These are phyloP conservation scores for Microcebus jonahi DNA, from an alignment of 2,113 vertebrate genomes.

Conservation along the genomic window DNA sequence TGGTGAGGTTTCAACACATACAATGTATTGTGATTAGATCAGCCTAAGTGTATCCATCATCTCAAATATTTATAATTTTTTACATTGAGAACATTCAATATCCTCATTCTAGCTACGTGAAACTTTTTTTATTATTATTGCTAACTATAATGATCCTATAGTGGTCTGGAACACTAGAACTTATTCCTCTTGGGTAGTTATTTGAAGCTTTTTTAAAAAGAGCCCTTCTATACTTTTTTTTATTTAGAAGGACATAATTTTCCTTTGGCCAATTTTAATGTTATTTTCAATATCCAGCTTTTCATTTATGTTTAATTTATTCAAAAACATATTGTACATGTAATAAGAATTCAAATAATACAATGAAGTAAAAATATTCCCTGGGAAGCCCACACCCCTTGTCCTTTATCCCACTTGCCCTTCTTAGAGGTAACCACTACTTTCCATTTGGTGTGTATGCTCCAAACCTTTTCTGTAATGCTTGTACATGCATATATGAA, in stretches of 20 bases:
- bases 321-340: not conserved
- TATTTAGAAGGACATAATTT: slow-evolving; percentile 6
- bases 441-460: not conserved
- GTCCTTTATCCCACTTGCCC: not conserved
- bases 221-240: not conserved
- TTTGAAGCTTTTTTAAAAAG: not conserved
- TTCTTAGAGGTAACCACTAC: not conserved
- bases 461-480: not conserved
- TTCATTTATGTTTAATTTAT: not conserved
- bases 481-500: not conserved
- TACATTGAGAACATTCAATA: not conserved
- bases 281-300: not conserved
- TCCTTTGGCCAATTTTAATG: not conserved
- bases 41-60: not conserved
- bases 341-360: not conserved
- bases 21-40: not conserved
- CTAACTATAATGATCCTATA: not conserved
- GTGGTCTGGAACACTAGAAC: not conserved
- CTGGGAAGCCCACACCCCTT: not conserved
- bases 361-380: not conserved
- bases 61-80: not conserved
- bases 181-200: not conserved
- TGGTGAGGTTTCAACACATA: not conserved
- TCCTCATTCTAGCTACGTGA: not conserved
- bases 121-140: not conserved